Conservation (phyloP, 2,888 invertebrate species). For the Hartigia nigra region DNA sequence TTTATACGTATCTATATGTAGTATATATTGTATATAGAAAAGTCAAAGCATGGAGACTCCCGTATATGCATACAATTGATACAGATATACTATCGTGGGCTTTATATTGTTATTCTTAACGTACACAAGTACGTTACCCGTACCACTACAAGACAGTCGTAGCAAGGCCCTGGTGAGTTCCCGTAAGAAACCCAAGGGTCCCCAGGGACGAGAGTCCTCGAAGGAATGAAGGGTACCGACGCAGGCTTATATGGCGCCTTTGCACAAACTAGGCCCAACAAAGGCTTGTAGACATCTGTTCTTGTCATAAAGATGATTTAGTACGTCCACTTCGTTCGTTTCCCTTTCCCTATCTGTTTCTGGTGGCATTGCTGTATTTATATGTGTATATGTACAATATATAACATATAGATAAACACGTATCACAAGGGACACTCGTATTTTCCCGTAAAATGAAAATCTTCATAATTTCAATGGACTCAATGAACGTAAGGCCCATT, state of each 20-base stretch:
- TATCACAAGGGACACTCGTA: neutral
- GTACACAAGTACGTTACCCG: neutral
- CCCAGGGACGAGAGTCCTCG: neutral
- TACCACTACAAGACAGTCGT: neutral
- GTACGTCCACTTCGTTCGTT: conserved; percentile 8
- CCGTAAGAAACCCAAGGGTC: neutral
- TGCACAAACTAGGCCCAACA: conserved; percentile 60
- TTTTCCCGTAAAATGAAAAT: neutral
- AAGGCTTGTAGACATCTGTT: conserved; percentile 64
- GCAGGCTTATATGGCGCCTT: conserved; percentile 59
- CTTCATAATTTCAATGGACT: neutral
- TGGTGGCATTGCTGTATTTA: no score
- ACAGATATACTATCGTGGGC: conserved; percentile 64
- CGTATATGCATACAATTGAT: conserved; percentile 65
- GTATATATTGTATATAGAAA: neutral
- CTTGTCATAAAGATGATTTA: conserved; percentile 63
- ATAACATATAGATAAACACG: neutral
- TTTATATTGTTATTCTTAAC: conserved; percentile 45
- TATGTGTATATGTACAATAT: neutral
- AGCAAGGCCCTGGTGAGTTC: neutral
- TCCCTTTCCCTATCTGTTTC: neutral
- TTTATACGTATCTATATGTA: neutral
- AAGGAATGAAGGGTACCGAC: conserved; percentile 10
- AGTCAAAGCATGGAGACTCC: conserved; percentile 1
- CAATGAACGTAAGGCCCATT: neutral